Conservation (phyloP, 1,140 invertebrate genomes). For the Euwallacea fornicatus region DNA sequence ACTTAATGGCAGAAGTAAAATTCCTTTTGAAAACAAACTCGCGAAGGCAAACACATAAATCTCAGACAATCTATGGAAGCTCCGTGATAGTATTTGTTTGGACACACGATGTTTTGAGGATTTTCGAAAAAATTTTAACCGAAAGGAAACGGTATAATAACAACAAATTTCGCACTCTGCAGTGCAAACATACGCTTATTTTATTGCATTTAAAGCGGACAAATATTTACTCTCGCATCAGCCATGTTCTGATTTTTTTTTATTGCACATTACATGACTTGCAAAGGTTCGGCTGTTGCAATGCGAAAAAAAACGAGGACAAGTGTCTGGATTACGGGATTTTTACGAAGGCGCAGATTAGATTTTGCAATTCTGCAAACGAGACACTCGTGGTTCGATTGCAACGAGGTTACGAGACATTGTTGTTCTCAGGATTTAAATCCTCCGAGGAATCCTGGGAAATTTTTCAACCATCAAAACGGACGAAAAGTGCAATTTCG, state of each 20-base stretch:
- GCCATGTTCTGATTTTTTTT: constrained; percentile 6
- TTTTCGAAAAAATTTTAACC: background rate
- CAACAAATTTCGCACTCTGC: background rate
- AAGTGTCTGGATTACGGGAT: background rate
- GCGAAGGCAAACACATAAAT: no score
- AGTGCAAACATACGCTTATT: background rate
- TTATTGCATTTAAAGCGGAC: background rate
- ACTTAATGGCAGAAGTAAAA: no score
- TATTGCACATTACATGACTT: background rate
- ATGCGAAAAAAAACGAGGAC: constrained; percentile 10
- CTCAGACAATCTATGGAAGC: no score
- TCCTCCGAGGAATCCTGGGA: background rate
- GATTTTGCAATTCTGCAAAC: background rate
- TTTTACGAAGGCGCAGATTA: background rate
- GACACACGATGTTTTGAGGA: no score
- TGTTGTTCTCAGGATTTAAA: background rate
- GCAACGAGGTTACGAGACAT: no score
- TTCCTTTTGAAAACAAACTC: no score
- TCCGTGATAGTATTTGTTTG: no score
- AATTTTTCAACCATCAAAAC: background rate
- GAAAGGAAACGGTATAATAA: background rate
- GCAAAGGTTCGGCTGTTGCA: background rate
- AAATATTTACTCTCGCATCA: background rate
- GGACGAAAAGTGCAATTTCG: background rate
- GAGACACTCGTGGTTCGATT: no score